Conservation (phyloP, 2,797 vertebrate species). For the Gymnoscopelus microlampas region DNA sequence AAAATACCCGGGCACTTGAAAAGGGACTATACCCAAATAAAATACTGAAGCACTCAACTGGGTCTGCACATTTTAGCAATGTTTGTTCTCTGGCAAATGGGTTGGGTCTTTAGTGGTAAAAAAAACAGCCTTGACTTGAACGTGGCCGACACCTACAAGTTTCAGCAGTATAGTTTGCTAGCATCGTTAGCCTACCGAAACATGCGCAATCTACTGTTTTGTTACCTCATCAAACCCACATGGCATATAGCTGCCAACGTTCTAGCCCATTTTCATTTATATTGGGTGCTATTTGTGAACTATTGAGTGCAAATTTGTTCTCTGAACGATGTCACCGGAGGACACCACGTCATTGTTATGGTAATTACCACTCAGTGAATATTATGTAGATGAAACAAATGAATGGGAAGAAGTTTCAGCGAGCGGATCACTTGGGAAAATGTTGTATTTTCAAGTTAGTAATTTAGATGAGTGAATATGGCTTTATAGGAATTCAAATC, state of each 20-base stretch:
- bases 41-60: no score
- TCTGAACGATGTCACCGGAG: constrained; percentile 66
- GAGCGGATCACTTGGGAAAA: constrained; percentile 50
- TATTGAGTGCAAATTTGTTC: constrained; percentile 66
- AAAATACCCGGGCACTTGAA: no score
- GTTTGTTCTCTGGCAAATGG: no score
- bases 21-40: no score
- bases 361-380: constrained; percentile 68
- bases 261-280: constrained; percentile 53
- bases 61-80: no score
- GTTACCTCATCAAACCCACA: constrained; percentile 44
- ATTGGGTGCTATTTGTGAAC: constrained; percentile 67
- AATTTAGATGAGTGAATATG: constrained; percentile 45
- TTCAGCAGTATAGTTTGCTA: no score
- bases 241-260: constrained; percentile 67
- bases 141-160: no score
- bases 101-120: no score
- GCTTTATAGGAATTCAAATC: constrained; percentile 55
- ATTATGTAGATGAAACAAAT: constrained; percentile 74
- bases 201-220: constrained; percentile 38
- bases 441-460: constrained; percentile 49
- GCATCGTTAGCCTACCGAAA: constrained; percentile 14
- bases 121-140: no score
- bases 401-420: constrained; percentile 64
- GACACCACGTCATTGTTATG: constrained; percentile 73